Evolutionary conservation across 2,113 vertebrate species (phyloP).

Genomic region (Zapornia atra): DNA sequence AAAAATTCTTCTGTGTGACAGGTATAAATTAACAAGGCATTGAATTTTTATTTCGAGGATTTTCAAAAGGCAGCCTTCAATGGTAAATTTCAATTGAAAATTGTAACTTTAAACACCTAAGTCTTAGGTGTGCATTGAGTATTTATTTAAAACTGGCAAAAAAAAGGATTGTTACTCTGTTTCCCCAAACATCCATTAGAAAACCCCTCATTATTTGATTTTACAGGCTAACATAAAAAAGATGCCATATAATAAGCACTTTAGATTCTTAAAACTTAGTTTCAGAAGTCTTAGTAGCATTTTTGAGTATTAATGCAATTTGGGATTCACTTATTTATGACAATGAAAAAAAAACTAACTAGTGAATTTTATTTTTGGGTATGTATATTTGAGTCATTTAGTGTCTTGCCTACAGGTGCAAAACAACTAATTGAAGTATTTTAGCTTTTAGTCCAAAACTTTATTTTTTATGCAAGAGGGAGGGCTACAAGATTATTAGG

Average conservation of each 20-base stretch:
- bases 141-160: neutral
- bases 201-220: neutral
- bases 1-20: neutral
- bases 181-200: neutral
- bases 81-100: neutral
- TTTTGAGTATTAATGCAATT: neutral
- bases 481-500: too few species aligned
- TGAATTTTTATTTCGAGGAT: neutral
- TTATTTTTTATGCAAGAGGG: neutral
- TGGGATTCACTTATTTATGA: neutral
- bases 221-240: neutral
- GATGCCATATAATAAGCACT: neutral
- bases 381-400: neutral
- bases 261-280: neutral
- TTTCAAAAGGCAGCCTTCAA: neutral
- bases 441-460: neutral
- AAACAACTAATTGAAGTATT: neutral
- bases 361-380: neutral
- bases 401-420: neutral
- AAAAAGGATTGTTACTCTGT: neutral
- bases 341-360: neutral
- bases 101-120: neutral
- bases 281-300: neutral
- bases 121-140: neutral
- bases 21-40: neutral